Conservation (phyloP, 2,888 invertebrate species). For the Thymelicus acteon region DNA sequence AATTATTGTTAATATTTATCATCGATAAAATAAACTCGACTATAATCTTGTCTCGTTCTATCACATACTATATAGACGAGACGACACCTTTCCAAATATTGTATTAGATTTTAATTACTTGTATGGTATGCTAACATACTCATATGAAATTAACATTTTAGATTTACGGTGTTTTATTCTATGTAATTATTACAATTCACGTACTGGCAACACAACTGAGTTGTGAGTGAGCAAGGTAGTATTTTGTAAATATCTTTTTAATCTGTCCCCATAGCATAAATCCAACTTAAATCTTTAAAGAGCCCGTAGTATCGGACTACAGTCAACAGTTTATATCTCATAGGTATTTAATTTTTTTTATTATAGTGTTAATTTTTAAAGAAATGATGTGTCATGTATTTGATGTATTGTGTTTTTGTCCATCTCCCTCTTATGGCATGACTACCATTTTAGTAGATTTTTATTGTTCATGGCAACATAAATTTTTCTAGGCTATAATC, state of each 20-base stretch:
- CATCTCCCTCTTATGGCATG: slow-evolving; percentile 61
- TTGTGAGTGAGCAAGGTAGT: slow-evolving; percentile 74
- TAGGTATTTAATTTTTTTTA: slow-evolving; percentile 82
- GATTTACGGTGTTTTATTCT: slow-evolving; percentile 37
- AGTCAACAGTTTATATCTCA: slow-evolving; percentile 83
- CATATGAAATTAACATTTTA: slow-evolving; percentile 38
- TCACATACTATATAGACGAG: slow-evolving; percentile 3
- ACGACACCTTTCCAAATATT: slow-evolving; percentile 24
- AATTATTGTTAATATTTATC: not conserved
- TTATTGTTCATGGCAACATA: slow-evolving; percentile 56
- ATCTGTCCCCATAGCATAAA: slow-evolving; percentile 80
- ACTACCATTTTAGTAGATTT: slow-evolving; percentile 45
- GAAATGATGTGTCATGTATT: slow-evolving; percentile 74
- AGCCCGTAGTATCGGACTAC: slow-evolving; percentile 63
- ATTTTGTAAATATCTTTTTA: slow-evolving; percentile 80
- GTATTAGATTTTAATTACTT: slow-evolving; percentile 38
- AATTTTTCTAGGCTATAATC: slow-evolving; percentile 33
- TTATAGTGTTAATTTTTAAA: slow-evolving; percentile 73
- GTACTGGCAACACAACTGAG: slow-evolving; percentile 61
- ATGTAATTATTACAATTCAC: slow-evolving; percentile 39
- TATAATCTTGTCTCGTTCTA: slow-evolving; percentile 18
- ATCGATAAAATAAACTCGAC: slow-evolving; percentile 15
- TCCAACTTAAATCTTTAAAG: slow-evolving; percentile 67
- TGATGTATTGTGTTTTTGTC: slow-evolving; percentile 68
- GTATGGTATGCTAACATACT: slow-evolving; percentile 44